Base-by-base conservation (phyloP, 2,797 vertebrate genomes). In the Salarias fasciatus region DNA sequence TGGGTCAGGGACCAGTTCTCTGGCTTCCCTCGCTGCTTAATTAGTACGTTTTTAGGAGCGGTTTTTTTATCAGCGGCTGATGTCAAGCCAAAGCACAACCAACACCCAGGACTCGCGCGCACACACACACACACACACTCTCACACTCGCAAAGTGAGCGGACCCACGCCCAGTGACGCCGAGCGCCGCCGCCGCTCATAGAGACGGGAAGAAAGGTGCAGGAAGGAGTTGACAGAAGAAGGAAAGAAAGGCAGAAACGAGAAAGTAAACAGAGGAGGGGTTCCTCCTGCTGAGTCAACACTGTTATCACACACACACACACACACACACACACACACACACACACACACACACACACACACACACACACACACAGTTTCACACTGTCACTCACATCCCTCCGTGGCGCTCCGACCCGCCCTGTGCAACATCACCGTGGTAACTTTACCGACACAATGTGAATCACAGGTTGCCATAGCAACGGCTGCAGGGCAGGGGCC, bases 271-370 rank as follows among this genome's bases (percentile, higher is more conserved):
- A 86, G 72, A 78, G 80, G 77, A 86, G 75, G 71, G 53, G 72
- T 75, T 82, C 63, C 42, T 77, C 11, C 48, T 76, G 65, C 61
- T 80, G 67, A 75, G 70, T 88, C 83, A 83, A 85, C 75, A 87
- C 13, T 67, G 38, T 81, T 85, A 83, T 82, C 75, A 46, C 49
- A 40, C 40, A 31, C 49, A 18, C 18, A 38, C 42, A 5, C 53
- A 30, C 29, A 12, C 53, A n/a, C 49, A 28, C 18, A 42, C 42
- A 44, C 49, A 28, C 18, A 38, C 42, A 47, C 73, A 5, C 53
- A 30, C 29, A 12, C 53, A n/a, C 49, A 28, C 18, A 42, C 42
- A 44, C 49, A 28, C 18, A 38, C 42, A 47, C 73, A 46, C 49
- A 40, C 40, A 36, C 75, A 46, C 49, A 40, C 40, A 36, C 49